Base-by-base conservation (phyloP, 2,113 vertebrate species). In the Saguinus imperator region DNA sequence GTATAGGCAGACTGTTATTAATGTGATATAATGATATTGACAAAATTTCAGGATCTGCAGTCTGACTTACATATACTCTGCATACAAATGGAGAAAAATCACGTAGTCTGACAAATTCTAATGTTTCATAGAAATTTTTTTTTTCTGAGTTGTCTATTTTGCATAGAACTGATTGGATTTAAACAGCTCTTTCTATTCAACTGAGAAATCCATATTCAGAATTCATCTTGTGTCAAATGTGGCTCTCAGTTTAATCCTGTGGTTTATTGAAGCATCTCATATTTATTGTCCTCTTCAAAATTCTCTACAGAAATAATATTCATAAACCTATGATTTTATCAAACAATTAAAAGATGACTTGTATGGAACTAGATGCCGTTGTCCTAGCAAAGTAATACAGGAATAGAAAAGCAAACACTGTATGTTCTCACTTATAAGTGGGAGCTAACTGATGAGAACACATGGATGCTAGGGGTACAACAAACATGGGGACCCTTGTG, bases 11-110 rank as follows among this genome's bases (percentile, higher is more conserved):
- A 50, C 23, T 37, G 35, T 75, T 87, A 68, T 12, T 96, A 84
- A 87, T 73, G 29, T 58, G 12, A 14, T 27, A 79, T 5, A 83
- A 32, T 68, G 32, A 70, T 66, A 93, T 45, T 91, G 86, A 89
- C 50, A 89, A 40, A 86, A 48, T 89, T 96, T 88, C 61, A 72
- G 25, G 61, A 12, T 70, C 29, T 86, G 32, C 13, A 89, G 8
- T 55, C 66, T 89, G 37, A 70, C 57, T 86, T 86, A 18, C 25
- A 52, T 83, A 35, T 32, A 70, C 3, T 84, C 50, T 87, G 55
- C 55, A 95, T 91, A 50, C 43, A 94, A 89, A 89, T 86, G 52
- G 57, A 89, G 37, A 95, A 91, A 92, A 94, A 77, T 70, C 50
- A 80, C 8, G 27, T 37, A 75, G 80, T 64, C 64, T 91, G 70